These are phyloP conservation scores for Ligdia adustata DNA, from an alignment of 2,888 invertebrate genomes.

Conservation along the genomic window DNA sequence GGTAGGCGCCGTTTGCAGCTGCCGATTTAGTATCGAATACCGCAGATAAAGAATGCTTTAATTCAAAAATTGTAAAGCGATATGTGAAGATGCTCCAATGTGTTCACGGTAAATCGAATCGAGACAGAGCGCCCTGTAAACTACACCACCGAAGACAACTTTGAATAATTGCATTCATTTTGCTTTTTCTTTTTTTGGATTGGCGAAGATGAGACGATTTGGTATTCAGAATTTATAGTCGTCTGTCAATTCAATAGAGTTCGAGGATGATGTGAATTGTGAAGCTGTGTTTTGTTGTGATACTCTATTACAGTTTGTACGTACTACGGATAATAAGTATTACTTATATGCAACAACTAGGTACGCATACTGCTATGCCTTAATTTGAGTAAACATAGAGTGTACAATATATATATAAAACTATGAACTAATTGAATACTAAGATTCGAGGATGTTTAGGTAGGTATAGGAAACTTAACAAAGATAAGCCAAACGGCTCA, in stretches of 20 bases:
- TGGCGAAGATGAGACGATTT: constrained; percentile 25
- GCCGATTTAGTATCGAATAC: constrained; percentile 69
- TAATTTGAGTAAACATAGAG: no score
- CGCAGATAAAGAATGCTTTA: constrained; percentile 72
- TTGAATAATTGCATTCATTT: constrained; percentile 63
- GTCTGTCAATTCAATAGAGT: constrained; percentile 6
- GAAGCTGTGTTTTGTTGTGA: no score
- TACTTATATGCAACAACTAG: no score
- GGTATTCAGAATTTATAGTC: constrained; percentile 6
- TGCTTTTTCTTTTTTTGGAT: constrained; percentile 49
- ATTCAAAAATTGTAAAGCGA: constrained; percentile 71
- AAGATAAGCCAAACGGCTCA: no score
- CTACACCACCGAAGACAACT: constrained; percentile 54
- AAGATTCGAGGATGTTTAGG: no score
- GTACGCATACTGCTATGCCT: no score
- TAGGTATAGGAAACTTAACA: no score
- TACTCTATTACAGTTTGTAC: no score
- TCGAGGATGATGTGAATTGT: no score
- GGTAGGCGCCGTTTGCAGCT: constrained; percentile 73
- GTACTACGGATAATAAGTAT: no score
- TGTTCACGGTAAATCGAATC: constrained; percentile 76
- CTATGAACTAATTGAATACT: no score
- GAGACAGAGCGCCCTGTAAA: constrained; percentile 72
- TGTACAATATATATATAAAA: no score
- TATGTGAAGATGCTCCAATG: constrained; percentile 63